Conservation (phyloP, 23 tunicate species). For the Ciona savignyi region DNA sequence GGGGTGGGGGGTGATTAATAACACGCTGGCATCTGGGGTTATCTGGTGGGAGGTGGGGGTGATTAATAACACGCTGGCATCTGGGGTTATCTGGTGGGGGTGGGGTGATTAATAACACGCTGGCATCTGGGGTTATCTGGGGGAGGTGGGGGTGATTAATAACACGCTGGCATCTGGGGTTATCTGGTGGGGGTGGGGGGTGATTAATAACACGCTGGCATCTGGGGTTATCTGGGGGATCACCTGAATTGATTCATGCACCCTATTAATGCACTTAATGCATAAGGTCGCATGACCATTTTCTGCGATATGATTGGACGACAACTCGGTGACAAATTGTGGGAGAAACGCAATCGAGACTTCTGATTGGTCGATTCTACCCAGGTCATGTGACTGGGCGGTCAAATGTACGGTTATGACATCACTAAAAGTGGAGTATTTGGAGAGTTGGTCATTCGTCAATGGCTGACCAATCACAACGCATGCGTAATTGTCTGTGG, state of each 20-base stretch:
- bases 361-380: conserved; percentile 5
- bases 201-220: too few species aligned
- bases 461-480: background rate
- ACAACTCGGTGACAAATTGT: conserved; percentile 15
- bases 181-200: too few species aligned
- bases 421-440: conserved; percentile 24
- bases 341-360: conserved; percentile 18
- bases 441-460: background rate
- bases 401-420: conserved; percentile 13
- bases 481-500: conserved; percentile 27
- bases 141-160: too few species aligned
- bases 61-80: too few species aligned
- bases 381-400: conserved; percentile 8
- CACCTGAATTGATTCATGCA: background rate
- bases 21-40: too few species aligned
- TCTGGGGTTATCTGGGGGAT: too few species aligned
- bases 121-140: too few species aligned
- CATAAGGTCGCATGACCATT: conserved; percentile 34
- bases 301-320: conserved; percentile 13
- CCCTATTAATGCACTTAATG: background rate
- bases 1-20: too few species aligned
- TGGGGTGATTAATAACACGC: too few species aligned
- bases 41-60: too few species aligned
- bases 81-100: too few species aligned
- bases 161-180: too few species aligned